Evolutionary conservation across 2,888 invertebrate genomes (phyloP), one percentile per base, ranked within the genome.

Genomic region (Hoplodrina blanda): DNA sequence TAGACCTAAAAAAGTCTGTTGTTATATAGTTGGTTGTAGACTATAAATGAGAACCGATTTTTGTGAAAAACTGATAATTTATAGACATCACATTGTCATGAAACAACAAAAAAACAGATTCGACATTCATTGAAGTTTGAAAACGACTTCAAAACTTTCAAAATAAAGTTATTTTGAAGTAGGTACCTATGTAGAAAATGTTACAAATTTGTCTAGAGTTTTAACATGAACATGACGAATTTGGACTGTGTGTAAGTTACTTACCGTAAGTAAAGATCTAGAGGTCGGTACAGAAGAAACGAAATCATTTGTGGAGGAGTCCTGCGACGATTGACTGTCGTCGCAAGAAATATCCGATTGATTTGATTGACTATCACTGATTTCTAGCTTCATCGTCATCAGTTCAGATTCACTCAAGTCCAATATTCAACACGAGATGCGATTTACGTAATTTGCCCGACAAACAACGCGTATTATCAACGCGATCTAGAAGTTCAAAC

Each of bases 351-450:
- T 96, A 91, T 96, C 97, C 71, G 97, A 97, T 88, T 96, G 96
- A 90, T 97, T 97, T 81, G 97, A 97, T 82, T 96, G 94, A 83
- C 94, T 96, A 89, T 97, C 97, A 92, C 96, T 96, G 72, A 96
- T 95, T 88, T 97, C 97, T 82, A 96, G 93, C 96, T 97, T 97
- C 97, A 97, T 97, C 89, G 93, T 95, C 95, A 95, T 94, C 71
- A 90, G 91, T 91, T 87, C 90, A 82, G 75, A 77, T 83, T 83
- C 84, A 91, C 87, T 78, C 33, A 71, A 78, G 78, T 81, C 69
- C 82, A 81, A 86, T 76, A 78, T 81, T 81, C 67, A 83, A 77
- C 86, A 87, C 86, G 55, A 71, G 62, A 69, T 68, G 60, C 41
- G 66, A 80, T 89, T 90, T 88, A 90, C 91, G 91, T 91, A 92